These are phyloP conservation scores for Brachymystax lenok DNA, from an alignment of 2,797 vertebrate species.

Conservation along the genomic window DNA sequence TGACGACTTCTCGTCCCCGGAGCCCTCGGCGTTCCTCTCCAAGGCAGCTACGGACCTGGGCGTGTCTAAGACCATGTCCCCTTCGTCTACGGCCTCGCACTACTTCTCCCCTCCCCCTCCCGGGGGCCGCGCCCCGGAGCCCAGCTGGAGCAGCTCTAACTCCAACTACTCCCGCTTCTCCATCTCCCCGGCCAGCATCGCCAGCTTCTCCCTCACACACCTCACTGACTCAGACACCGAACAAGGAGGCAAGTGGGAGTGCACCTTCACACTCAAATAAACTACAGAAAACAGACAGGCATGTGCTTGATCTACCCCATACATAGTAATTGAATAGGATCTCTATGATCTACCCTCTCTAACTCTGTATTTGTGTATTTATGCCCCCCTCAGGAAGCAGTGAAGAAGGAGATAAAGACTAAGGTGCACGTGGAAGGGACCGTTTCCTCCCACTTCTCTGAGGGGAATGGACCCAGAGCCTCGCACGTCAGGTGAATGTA, in stretches of 20 bases:
- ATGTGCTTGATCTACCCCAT: too few species aligned
- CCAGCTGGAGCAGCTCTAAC: constrained; percentile 81
- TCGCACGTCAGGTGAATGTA: constrained; percentile 41
- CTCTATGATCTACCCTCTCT: not conserved
- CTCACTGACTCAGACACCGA: constrained; percentile 95
- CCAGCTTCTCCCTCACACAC: constrained; percentile 92
- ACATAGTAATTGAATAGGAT: not conserved
- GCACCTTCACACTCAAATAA: not conserved
- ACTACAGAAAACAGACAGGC: not conserved
- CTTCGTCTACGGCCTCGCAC: constrained; percentile 63
- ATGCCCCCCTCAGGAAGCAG: constrained; percentile 85
- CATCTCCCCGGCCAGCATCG: constrained; percentile 93
- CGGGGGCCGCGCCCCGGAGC: constrained; percentile 66
- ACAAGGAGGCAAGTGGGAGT: constrained; percentile 86
- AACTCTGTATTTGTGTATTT: constrained; percentile 22
- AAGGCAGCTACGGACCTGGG: constrained; percentile 77
- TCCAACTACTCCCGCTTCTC: constrained; percentile 91
- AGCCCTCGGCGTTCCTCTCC: constrained; percentile 79
- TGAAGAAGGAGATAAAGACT: constrained; percentile 97
- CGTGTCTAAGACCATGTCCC: constrained; percentile 65
- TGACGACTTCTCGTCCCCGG: constrained; percentile 90
- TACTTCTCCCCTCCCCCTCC: constrained; percentile 86
- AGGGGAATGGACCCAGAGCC: constrained; percentile 35
- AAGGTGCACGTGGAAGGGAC: constrained; percentile 37
- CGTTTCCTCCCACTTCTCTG: constrained; percentile 20